These are phyloP conservation scores for Ennomos quercinarius DNA, from an alignment of 2,888 invertebrate species.

Conservation along the genomic window DNA sequence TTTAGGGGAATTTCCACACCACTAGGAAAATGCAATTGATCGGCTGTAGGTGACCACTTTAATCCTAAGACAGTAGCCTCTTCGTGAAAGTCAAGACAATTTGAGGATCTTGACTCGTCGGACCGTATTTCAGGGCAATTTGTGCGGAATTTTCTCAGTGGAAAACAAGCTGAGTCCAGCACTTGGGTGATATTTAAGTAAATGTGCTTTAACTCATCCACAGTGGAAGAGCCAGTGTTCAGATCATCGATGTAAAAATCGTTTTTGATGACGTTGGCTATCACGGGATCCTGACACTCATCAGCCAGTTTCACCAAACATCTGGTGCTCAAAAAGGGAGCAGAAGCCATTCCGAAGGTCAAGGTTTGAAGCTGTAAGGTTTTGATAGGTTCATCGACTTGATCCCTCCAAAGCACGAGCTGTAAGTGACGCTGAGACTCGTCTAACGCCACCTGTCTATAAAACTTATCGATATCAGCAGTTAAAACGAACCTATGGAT, in stretches of 20 bases:
- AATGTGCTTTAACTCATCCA: constrained; percentile 20
- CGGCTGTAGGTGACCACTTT: constrained; percentile 32
- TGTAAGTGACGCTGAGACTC: constrained; percentile 32
- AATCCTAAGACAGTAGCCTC: constrained; percentile 17
- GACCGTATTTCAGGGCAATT: constrained; percentile 32
- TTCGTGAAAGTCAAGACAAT: constrained; percentile 1
- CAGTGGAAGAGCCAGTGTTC: constrained; percentile 24
- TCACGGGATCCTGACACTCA: constrained; percentile 29
- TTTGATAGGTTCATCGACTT: constrained; percentile 17
- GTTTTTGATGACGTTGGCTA: constrained; percentile 20
- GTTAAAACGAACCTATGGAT: constrained; percentile 30
- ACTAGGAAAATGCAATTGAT: constrained; percentile 31
- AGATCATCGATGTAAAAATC: constrained; percentile 42
- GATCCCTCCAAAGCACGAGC: constrained; percentile 37
- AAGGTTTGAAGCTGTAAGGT: constrained; percentile 8
- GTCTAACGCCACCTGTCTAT: constrained; percentile 24
- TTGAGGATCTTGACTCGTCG: constrained; percentile 3
- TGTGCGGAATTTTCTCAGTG: constrained; percentile 37
- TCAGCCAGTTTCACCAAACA: constrained; percentile 32
- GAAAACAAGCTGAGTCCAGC: constrained; percentile 32
- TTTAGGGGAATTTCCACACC: constrained; percentile 2
- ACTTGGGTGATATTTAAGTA: constrained; percentile 11
- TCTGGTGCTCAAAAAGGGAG: constrained; percentile 27
- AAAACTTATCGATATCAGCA: constrained; percentile 39
- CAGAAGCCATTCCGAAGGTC: constrained; percentile 7